phyloP scores from a whole-genome alignment of 1,140 invertebrate species.

The Brachionus koreanus region DNA sequence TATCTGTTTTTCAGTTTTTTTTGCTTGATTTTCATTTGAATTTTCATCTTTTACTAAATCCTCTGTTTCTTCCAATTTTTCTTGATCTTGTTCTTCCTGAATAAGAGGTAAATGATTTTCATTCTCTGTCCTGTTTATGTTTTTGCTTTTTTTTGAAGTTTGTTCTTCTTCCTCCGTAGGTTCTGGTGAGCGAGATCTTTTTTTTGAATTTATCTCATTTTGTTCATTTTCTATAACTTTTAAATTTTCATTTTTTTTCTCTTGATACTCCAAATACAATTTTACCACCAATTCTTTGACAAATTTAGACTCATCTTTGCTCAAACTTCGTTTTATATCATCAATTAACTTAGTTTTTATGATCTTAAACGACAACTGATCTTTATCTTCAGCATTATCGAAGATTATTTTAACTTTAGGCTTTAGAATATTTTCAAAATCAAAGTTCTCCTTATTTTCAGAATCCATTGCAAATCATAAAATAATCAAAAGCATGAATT shows the following conservation, averaged over 20 bases:
- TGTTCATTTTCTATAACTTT: not conserved
- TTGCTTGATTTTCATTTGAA: not conserved
- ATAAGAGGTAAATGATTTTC: not conserved
- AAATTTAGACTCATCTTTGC: not conserved
- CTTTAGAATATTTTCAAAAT: not conserved
- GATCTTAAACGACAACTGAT: constrained; percentile 29
- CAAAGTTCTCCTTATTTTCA: constrained; percentile 22
- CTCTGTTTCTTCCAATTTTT: not conserved
- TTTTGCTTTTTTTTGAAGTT: not conserved
- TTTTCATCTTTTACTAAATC: not conserved
- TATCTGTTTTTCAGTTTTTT: not conserved
- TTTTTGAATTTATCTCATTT: not conserved
- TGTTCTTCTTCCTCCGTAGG: not conserved
- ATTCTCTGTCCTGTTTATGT: not conserved
- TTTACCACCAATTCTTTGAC: constrained; percentile 10
- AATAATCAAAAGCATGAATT: not conserved
- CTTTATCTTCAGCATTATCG: not conserved
- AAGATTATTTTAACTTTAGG: constrained; percentile 17
- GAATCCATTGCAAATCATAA: not conserved
- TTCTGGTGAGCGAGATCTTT: not conserved
- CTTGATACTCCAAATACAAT: constrained; percentile 16
- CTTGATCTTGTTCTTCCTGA: not conserved
- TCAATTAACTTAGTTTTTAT: not conserved
- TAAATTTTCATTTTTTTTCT: not conserved
- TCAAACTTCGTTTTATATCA: not conserved